phyloP scores from a whole-genome alignment of 2,888 invertebrate species.

The Drosophila phalerata region DNA sequence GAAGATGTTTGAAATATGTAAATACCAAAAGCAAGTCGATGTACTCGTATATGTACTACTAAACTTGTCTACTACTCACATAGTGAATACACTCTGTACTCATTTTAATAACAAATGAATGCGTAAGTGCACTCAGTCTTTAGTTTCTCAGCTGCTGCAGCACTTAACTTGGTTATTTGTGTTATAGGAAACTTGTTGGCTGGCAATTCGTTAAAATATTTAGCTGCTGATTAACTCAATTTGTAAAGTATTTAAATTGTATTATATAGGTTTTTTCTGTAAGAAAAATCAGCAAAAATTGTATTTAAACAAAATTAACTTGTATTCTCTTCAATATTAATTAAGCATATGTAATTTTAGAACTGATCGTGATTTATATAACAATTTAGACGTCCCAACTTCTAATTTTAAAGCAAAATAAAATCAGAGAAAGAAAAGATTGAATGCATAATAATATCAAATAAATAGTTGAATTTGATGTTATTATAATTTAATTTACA shows the following conservation, averaged over 20 bases:
- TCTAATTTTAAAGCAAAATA: too few species aligned
- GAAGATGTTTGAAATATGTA: constrained; percentile 47
- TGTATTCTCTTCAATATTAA: too few species aligned
- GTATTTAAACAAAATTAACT: too few species aligned
- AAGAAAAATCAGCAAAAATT: too few species aligned
- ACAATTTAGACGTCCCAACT: too few species aligned
- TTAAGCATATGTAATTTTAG: too few species aligned
- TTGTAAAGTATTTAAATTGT: background rate
- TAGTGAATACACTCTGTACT: constrained; percentile 22
- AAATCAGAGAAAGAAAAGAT: too few species aligned
- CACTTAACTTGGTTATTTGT: constrained; percentile 45
- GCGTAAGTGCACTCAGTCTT: constrained; percentile 36
- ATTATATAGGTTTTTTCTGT: background rate
- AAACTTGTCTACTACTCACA: constrained; percentile 6
- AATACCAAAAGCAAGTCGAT: constrained; percentile 45
- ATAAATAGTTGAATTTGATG: too few species aligned
- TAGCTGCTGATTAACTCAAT: background rate
- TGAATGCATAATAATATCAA: too few species aligned
- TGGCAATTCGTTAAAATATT: background rate
- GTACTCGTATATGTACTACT: constrained; percentile 16
- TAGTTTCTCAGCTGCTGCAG: constrained; percentile 22
- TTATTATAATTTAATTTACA: background rate
- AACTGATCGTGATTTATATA: too few species aligned
- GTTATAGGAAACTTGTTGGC: constrained; percentile 11
- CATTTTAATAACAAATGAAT: constrained; percentile 60